Conservation (phyloP, 2,797 vertebrate genomes). For the Spea hammondii region DNA sequence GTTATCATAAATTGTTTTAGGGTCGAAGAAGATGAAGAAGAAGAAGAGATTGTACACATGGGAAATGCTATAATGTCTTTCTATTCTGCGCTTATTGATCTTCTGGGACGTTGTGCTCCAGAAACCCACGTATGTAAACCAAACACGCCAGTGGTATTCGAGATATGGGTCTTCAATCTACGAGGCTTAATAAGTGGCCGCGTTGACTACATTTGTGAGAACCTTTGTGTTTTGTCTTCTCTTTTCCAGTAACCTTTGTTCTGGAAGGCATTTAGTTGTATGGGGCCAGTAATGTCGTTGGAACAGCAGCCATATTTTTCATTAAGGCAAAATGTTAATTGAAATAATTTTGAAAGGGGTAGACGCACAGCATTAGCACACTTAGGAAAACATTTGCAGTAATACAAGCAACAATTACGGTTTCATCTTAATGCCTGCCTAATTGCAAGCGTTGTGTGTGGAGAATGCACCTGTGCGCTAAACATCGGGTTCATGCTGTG, state of each 20-base stretch:
- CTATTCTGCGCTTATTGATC: conserved; percentile 96
- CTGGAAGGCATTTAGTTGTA: background rate
- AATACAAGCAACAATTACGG: conserved; percentile 28
- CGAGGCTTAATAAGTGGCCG: background rate
- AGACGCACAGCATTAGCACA: background rate
- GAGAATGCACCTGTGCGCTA: conserved; percentile 27
- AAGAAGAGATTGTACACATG: conserved; percentile 95
- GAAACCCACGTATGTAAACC: conserved; percentile 88
- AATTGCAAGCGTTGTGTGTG: conserved; percentile 18
- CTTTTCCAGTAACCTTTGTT: too few species aligned
- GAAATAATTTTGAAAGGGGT: conserved; percentile 5
- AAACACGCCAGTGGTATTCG: too few species aligned
- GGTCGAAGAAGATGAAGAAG: conserved; percentile 86
- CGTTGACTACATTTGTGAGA: too few species aligned
- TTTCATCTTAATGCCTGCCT: conserved; percentile 20
- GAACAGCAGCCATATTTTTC: background rate
- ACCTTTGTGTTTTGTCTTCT: too few species aligned
- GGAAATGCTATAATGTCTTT: conserved; percentile 99
- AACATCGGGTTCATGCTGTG: conserved; percentile 29
- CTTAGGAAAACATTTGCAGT: too few species aligned
- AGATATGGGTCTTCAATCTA: background rate
- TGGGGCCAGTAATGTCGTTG: background rate
- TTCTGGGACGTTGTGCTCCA: conserved; percentile 94
- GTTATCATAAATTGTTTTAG: conserved; percentile 7
- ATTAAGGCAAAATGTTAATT: conserved; percentile 9